Conservation (phyloP, 2,888 invertebrate genomes). For the Halictus quadricinctus region DNA sequence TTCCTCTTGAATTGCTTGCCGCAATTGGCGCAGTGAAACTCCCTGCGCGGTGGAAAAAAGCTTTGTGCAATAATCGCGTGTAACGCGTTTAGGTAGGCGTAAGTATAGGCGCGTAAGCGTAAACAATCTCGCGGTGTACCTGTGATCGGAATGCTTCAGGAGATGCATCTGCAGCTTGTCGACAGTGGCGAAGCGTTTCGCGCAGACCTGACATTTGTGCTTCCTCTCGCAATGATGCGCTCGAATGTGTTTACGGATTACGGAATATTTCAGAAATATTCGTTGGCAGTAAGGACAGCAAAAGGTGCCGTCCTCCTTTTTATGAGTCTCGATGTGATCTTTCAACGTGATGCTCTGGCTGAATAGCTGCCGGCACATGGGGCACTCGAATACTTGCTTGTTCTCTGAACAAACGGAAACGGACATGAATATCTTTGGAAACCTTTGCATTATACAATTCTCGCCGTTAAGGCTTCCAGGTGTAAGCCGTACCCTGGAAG, state of each 20-base stretch:
- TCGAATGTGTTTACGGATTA: conserved; percentile 89
- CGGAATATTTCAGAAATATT: conserved; percentile 87
- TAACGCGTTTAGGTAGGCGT: not conserved
- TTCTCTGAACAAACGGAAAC: conserved; percentile 78
- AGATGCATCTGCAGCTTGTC: conserved; percentile 90
- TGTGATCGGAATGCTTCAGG: conserved; percentile 83
- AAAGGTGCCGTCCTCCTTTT: conserved; percentile 85
- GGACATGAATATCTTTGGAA: too few species aligned
- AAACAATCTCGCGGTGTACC: conserved; percentile 71
- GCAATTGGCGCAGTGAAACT: conserved; percentile 90
- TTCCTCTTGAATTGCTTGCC: conserved; percentile 91
- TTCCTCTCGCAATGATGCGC: conserved; percentile 88
- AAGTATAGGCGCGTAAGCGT: too few species aligned
- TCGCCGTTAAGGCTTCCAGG: too few species aligned
- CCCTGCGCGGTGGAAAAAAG: conserved; percentile 81
- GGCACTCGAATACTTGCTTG: conserved; percentile 88
- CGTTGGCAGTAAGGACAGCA: conserved; percentile 87
- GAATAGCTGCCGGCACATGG: conserved; percentile 88
- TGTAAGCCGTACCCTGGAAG: too few species aligned
- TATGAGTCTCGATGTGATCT: conserved; percentile 87
- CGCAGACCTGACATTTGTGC: conserved; percentile 87
- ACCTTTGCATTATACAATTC: too few species aligned
- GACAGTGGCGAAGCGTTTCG: conserved; percentile 87
- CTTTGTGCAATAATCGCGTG: not conserved
- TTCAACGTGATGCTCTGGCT: conserved; percentile 86